A percentile compares a stretch with the other conserved stretches of the same genome.
Conservation (phyloP, 2,888 invertebrate species). For the Calliopum simillimum region DNA sequence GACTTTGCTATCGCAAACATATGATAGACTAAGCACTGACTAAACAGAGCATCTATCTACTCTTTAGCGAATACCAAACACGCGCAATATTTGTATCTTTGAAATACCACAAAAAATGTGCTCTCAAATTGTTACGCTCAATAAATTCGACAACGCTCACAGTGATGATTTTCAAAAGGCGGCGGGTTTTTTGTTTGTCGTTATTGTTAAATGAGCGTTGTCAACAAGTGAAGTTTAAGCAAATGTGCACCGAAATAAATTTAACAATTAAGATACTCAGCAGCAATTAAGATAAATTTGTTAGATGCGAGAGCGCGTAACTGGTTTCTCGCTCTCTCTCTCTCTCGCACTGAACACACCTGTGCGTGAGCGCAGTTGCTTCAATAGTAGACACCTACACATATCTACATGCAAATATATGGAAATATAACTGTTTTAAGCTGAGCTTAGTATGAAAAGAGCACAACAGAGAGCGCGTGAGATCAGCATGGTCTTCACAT, state of each 20-base stretch:
- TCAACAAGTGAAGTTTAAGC: background rate
- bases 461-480: background rate
- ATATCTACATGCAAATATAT: background rate
- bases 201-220: background rate
- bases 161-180: background rate
- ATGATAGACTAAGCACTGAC: no score
- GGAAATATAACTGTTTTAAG: background rate
- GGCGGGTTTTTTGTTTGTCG: background rate
- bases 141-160: background rate
- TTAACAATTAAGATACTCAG: conserved; percentile 10
- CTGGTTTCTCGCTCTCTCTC: conserved; percentile 5
- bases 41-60: no score
- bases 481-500: conserved; percentile 6
- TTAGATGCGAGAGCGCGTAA: background rate
- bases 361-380: background rate
- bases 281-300: conserved; percentile 11
- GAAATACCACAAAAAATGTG: background rate
- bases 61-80: no score
- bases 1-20: no score
- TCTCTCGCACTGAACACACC: background rate
- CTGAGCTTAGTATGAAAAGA: conserved; percentile 7
- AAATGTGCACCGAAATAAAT: background rate
- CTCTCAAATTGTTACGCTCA: conserved; percentile 9
- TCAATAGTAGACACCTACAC: background rate
- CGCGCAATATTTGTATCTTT: no score